Evolutionary conservation across 2,888 invertebrate species (phyloP), one percentile per base, ranked within the genome.

Genomic region (Miltochrista miniata): DNA sequence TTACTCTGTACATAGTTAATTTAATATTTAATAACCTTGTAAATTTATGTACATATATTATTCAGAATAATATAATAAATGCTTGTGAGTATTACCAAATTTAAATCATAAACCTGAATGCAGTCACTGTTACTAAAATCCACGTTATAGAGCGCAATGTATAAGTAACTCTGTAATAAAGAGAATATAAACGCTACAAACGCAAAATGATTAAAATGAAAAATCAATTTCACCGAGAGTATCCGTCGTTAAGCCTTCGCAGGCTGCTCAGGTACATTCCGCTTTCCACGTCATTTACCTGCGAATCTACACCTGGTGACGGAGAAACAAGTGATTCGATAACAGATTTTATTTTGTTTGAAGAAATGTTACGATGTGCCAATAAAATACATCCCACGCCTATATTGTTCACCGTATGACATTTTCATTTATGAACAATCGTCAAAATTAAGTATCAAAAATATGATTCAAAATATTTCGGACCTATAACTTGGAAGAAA

Each of bases 311-410:
- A 69, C 66, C 66, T 69, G 70, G 70, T 70, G 73, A 74, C 74
- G 71, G 74, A 75, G 76, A 78, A 76, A 79, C 75, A 79, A 75
- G 76, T 74, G 75, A 72, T 72, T 71, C 68, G 70, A 75, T 78
- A 75, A 76, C 76, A 71, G 70, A 70, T 72, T 73, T 72, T 72
- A 65, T 76, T 74, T 73, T 72, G 68, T 69, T 74, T 72, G 65
- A 68, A 60, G 56, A 70, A 70, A 73, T 68, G 59, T 64, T 59
- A 48, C 54, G 61, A 66, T 66, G 47, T 52, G 57, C 48, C 56
- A 56, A 66, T 66, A 66, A 67, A 62, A 63, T 48, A 63, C 56
- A 59, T 54, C 46, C 55, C 45, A 38, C 18, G 13, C 29, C 52
- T 43, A 49, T 49, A 48, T 18, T 47, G 55, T 55, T 63, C 39